phyloP scores from a whole-genome alignment of 2,113 vertebrate genomes.

The Elanoides forficatus region DNA sequence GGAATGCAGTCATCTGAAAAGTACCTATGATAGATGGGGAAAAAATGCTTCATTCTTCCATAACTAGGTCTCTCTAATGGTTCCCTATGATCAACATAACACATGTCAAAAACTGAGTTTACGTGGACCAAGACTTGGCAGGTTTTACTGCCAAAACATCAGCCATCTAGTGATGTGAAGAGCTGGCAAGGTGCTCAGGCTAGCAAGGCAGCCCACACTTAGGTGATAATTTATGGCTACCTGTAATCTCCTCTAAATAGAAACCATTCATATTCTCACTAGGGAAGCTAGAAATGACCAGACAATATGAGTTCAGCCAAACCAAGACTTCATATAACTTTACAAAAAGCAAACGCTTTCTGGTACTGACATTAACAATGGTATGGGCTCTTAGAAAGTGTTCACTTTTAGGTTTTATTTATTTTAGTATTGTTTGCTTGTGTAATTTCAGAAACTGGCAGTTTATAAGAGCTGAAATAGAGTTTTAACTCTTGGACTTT shows the following conservation, averaged over 20 bases:
- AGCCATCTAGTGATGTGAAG: not conserved
- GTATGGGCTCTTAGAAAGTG: conserved; percentile 9
- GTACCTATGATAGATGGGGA: conserved; percentile 49
- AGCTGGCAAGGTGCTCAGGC: conserved; percentile 32
- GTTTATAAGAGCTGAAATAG: not conserved
- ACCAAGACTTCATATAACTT: conserved; percentile 34
- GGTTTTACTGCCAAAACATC: not conserved
- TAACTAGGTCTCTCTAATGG: not conserved
- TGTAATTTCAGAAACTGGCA: conserved; percentile 14
- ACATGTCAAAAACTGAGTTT: conserved; percentile 52
- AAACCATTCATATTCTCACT: conserved; percentile 52
- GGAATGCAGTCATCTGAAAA: conserved; percentile 59
- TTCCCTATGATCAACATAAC: conserved; percentile 43
- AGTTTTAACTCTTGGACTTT: conserved; percentile 22
- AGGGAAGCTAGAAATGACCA: conserved; percentile 50
- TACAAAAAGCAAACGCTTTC: not conserved
- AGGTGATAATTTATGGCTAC: conserved; percentile 66
- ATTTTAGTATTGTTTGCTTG: conserved; percentile 15
- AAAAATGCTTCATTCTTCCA: conserved; percentile 59
- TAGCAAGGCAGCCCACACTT: conserved; percentile 17
- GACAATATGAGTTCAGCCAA: conserved; percentile 65
- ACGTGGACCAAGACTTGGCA: conserved; percentile 48
- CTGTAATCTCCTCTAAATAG: conserved; percentile 57
- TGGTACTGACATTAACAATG: conserved; percentile 43
- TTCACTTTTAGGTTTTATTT: not conserved